These are phyloP conservation scores for Oryctolagus cuniculus DNA, from an alignment of 2,113 vertebrate genomes.

Conservation along the genomic window mOryCun1.1 NC_091453.1:31649501-31650000, in stretches of 20 bases:
- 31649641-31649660: conserved; percentile 32
- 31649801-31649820: not conserved
- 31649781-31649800: not conserved
- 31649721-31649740: not conserved
- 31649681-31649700: not conserved
- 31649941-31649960: not conserved
- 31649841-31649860: conserved; percentile 31
- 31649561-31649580: not conserved
- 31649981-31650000: not conserved
- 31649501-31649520: not conserved
- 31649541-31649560: not conserved
- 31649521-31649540: not conserved
- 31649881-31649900: conserved; percentile 4
- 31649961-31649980: not conserved
- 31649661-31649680: not conserved
- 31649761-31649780: not conserved
- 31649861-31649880: not conserved
- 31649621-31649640: conserved; percentile 34
- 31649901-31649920: not conserved
- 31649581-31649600: not conserved
- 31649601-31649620: not conserved
- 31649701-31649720: not conserved
- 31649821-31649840: conserved; percentile 2
- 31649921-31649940: not conserved
- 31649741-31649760: not conserved